A percentile compares a stretch with the other conserved stretches of the same genome.
Conservation (phyloP, 2,113 vertebrate species). For the Rhea americana region DNA sequence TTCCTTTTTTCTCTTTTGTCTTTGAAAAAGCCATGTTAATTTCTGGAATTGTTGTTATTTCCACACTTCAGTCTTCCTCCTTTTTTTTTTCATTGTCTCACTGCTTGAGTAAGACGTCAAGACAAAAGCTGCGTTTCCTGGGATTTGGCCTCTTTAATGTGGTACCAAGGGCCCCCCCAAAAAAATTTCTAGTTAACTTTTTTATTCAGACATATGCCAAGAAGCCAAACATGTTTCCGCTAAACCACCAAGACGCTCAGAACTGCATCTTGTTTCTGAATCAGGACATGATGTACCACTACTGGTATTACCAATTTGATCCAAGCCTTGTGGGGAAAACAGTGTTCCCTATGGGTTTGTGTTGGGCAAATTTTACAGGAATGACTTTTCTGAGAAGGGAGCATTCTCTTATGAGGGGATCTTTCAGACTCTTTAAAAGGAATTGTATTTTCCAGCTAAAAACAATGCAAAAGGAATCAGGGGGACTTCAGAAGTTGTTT, state of each 20-base stretch:
- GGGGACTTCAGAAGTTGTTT: neutral
- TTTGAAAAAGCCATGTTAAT: neutral
- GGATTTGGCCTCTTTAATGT: neutral
- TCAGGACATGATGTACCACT: neutral
- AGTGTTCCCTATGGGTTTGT: accelerated
- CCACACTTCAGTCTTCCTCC: neutral
- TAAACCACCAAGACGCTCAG: neutral
- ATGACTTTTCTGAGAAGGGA: neutral
- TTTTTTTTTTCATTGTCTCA: neutral
- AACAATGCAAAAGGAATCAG: neutral
- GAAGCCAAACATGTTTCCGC: neutral
- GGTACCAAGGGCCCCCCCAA: neutral
- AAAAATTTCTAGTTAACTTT: neutral
- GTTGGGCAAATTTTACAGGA: neutral
- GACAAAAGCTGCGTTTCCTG: neutral
- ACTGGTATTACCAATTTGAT: neutral
- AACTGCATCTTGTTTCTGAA: neutral
- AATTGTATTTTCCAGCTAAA: neutral
- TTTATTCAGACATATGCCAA: neutral
- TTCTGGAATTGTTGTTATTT: neutral
- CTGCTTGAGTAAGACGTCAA: neutral
- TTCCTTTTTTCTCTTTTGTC: neutral
- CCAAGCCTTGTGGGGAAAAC: neutral
- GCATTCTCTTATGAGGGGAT: neutral
- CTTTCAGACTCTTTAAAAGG: neutral